Evolutionary conservation across 2,888 invertebrate genomes (phyloP).

Genomic region (Doris montereyensis): DNA sequence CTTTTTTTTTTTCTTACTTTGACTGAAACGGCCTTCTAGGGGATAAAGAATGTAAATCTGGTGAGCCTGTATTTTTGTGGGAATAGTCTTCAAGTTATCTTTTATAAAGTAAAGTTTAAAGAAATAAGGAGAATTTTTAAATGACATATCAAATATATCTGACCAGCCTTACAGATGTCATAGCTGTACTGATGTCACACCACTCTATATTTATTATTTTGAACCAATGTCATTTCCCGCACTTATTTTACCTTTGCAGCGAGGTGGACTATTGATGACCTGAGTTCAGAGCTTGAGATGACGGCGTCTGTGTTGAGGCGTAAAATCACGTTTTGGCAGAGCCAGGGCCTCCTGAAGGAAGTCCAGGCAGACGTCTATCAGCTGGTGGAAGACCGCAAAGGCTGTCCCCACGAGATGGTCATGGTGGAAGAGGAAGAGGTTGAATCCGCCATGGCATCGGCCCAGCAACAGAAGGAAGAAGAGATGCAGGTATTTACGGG

Average conservation of each 20-base stretch:
- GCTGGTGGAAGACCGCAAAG: slow-evolving; percentile 72
- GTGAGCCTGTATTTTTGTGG: no score
- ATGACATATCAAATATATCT: no score
- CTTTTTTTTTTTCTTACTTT: no score
- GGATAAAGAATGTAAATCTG: no score
- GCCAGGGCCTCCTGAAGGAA: slow-evolving; percentile 89
- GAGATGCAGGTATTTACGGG: slow-evolving; percentile 81
- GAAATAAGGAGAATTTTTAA: no score
- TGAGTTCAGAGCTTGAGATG: slow-evolving; percentile 89
- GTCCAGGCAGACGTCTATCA: slow-evolving; percentile 81
- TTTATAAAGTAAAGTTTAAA: no score
- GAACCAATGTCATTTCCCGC: no score
- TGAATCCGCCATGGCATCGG: slow-evolving; percentile 95
- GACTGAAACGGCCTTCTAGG: no score
- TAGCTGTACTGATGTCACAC: no score
- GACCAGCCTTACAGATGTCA: no score
- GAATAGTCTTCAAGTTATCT: no score
- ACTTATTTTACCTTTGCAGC: slow-evolving; percentile 73
- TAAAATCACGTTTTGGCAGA: slow-evolving; percentile 94
- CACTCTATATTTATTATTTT: no score
- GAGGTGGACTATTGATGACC: slow-evolving; percentile 89
- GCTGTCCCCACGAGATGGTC: slow-evolving; percentile 57
- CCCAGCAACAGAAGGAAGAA: slow-evolving; percentile 93
- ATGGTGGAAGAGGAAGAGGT: slow-evolving; percentile 86
- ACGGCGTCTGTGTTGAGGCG: slow-evolving; percentile 82